Base-by-base conservation (phyloP, 2,797 vertebrate species). In the Chromobotia macracanthus region DNA sequence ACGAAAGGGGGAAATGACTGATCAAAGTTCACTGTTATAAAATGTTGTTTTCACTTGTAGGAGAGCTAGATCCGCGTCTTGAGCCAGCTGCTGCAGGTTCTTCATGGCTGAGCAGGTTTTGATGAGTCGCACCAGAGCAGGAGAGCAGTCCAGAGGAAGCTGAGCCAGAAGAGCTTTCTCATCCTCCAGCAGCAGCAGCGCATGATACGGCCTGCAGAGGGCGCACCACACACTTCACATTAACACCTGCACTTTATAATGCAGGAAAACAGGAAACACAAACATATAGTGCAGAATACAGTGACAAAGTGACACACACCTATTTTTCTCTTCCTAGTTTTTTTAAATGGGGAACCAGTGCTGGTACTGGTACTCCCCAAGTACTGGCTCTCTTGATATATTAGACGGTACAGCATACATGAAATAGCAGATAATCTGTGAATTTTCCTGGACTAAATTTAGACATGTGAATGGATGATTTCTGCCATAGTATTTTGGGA, bases 11-110 rank as follows among this genome's bases (percentile, higher is more conserved):
- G 12, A 23, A 35, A 51, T 13, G 50, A 8, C 25, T 50, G 19
- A 19, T 73, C n/a, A 12, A 10, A 18, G 38, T 51, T 13, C 2
- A 41, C 15, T 5, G 11, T 25, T 10, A 23, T 18, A 10, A 11
- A 11, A 48, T 56, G 23, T 18, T 18, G 8, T 15, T 55, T 65
- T 11, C 82, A 99, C 98, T 97, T 99, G 98, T 75, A 98, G 92
- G 84, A 99, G 89, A 4, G 97, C 97, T 86, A 99, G 93, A 89
- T 99, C 97, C 2, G 97, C 95, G n/a, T 99, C 98, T 85, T 98
- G 97, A 13, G 97, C 96, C 9, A 99, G 91, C 90, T 99, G 98
- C 91, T 99, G 98, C 63, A 99, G 93, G 93, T 98, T 99, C 91
- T 98, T 99, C 86, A 99, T 95, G 0, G 96, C 96, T 4, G 97